Conservation (phyloP, 2,113 vertebrate genomes). For the Campylomormyrus tamandua region DNA sequence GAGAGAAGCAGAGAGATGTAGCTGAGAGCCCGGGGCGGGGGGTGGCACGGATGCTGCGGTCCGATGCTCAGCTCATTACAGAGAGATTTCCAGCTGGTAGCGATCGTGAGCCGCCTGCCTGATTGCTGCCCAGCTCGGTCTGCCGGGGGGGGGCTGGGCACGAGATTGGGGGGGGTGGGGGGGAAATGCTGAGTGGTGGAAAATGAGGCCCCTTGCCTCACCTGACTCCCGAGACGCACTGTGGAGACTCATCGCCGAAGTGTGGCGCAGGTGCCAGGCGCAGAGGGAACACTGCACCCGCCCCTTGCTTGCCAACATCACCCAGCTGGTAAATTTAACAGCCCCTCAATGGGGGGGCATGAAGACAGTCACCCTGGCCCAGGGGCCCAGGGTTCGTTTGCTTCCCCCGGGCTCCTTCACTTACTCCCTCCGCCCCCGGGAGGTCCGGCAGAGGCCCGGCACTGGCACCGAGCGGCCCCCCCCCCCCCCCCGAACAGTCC, state of each 20-base stretch:
- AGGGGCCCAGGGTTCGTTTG: neutral
- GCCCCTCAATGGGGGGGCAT: neutral
- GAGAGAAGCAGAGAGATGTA: neutral
- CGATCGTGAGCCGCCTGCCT: conserved; percentile 13
- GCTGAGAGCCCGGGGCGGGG: neutral
- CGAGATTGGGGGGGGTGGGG: neutral
- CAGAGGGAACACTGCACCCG: neutral
- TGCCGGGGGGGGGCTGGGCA: no score
- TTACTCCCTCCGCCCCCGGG: neutral
- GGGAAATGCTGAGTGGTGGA: neutral
- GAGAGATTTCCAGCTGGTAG: conserved; percentile 21
- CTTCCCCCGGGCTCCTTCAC: neutral
- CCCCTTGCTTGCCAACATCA: neutral
- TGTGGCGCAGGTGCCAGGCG: neutral
- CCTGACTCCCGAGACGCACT: neutral
- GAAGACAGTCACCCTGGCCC: neutral
- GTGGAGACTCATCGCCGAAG: neutral
- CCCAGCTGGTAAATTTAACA: neutral
- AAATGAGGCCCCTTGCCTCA: neutral
- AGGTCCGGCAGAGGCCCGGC: no score
- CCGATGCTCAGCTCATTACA: conserved; percentile 12
- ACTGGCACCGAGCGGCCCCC: neutral
- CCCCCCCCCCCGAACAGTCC: neutral
- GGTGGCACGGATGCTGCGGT: neutral
- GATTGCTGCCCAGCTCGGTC: neutral